Conservation (phyloP, 2,888 invertebrate species). For the Pachycephus smyrnensis region DNA sequence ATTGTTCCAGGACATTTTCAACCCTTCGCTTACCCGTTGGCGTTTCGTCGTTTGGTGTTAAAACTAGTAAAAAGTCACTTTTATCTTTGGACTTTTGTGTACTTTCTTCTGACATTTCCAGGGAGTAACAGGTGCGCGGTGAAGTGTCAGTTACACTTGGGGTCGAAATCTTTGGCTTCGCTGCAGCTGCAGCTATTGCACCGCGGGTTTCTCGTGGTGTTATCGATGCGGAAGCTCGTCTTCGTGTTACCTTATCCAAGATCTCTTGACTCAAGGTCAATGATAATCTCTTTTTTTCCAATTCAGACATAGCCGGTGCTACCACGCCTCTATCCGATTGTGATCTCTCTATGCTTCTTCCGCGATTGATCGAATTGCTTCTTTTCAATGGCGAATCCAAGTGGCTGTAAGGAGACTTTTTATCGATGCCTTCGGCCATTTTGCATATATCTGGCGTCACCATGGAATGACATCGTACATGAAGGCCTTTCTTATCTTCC, state of each 20-base stretch:
- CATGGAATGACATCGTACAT: conserved; percentile 64
- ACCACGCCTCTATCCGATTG: conserved; percentile 35
- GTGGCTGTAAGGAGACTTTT: conserved; percentile 17
- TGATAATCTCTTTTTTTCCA: conserved; percentile 80
- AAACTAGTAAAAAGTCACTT: conserved; percentile 66
- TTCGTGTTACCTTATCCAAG: conserved; percentile 73
- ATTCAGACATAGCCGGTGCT: conserved; percentile 69
- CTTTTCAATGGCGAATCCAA: conserved; percentile 37
- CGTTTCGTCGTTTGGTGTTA: conserved; percentile 62
- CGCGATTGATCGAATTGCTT: conserved; percentile 54
- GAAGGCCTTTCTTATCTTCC: conserved; percentile 47
- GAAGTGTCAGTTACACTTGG: conserved; percentile 45
- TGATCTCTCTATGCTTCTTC: conserved; percentile 43
- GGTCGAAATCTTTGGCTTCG: conserved; percentile 32
- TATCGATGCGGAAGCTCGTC: conserved; percentile 49
- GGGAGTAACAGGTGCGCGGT: conserved; percentile 68
- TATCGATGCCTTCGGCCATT: conserved; percentile 14
- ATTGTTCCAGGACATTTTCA: conserved; percentile 65
- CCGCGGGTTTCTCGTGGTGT: conserved; percentile 66
- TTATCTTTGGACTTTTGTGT: conserved; percentile 44
- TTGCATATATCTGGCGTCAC: conserved; percentile 39
- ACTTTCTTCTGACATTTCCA: conserved; percentile 65
- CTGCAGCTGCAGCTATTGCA: conserved; percentile 48
- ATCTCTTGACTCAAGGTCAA: conserved; percentile 81
- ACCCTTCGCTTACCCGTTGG: conserved; percentile 55